Evolutionary conservation across 1,140 invertebrate species (phyloP), one percentile per base, ranked within the genome.

Genomic region (Tribolium madens): DNA sequence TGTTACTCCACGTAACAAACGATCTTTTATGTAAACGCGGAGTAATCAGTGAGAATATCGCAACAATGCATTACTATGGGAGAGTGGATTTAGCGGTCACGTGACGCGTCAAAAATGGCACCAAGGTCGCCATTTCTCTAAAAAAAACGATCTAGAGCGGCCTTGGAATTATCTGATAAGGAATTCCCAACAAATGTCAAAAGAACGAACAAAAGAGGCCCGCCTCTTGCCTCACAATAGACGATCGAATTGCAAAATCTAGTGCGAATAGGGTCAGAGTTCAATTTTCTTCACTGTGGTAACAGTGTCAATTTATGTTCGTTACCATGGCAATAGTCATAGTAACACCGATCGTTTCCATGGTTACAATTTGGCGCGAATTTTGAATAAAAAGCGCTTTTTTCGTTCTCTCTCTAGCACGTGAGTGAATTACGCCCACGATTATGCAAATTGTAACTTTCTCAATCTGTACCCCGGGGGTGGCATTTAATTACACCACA

Each of bases 401-500:
- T 42, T 42, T 4, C 10, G 10, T 57, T 57, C 57, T 64, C 57
- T 9, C 14, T 64, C 12, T 33, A 33, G 21, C 57, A 3, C 26
- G 57, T 64, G 57, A 6, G 10, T n/a, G 21, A 12, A 64, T 64
- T 64, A 64, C 57, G 31, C 57, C 57, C 57, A 64, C 57, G 57
- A 64, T 64, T 64, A 64, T 64, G 57, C 57, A 64, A 64, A 64
- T 64, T n/a, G 3, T 1, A 33, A 33, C 57, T 64, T 64, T 64
- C 57, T 64, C 57, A 33, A 64, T 33, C 9, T 26, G 57, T 64
- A 31, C 57, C 57, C 57, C 26, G 14, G 14, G 57, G 57, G 57
- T 64, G 57, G 57, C n/a, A 64, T 64, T 64, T 33, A 64, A 64
- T 64, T 64, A 33, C 52, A 57, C 57, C 57, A 64, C 57, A 64